Evolutionary conservation across 2,797 vertebrate genomes (phyloP).

Genomic region (Adrianichthys oophorus): DNA sequence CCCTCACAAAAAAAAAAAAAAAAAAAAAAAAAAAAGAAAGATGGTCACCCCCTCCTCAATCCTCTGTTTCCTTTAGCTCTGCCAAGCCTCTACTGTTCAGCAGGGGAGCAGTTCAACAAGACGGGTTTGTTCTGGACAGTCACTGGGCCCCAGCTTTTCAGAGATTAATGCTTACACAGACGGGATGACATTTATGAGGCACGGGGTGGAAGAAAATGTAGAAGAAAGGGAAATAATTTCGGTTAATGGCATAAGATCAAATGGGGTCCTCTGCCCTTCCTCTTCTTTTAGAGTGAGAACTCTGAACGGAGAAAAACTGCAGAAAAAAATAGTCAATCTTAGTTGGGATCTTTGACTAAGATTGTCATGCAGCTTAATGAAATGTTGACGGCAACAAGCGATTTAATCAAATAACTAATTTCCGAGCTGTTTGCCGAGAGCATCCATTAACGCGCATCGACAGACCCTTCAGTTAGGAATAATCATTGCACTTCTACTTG

Average conservation of each 20-base stretch:
- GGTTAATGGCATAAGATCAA: conserved; percentile 48
- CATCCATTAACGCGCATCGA: conserved; percentile 51
- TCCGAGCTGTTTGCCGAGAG: conserved; percentile 41
- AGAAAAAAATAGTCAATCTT: conserved; percentile 12
- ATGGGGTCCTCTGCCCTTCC: conserved; percentile 30
- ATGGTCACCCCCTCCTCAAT: conserved; percentile 35
- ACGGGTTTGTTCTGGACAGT: conserved; percentile 74
- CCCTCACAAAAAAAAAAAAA: conserved; percentile 28
- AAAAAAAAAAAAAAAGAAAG: conserved; percentile 46
- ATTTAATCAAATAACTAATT: conserved; percentile 64
- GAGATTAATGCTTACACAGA: conserved; percentile 74
- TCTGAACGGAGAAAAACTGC: conserved; percentile 1
- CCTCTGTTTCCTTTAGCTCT: conserved; percentile 65
- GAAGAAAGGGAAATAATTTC: conserved; percentile 41
- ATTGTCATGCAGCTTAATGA: conserved; percentile 33
- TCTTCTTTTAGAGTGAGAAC: too few species aligned
- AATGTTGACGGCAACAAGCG: conserved; percentile 23
- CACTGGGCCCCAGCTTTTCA: conserved; percentile 61
- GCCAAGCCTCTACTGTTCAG: conserved; percentile 73
- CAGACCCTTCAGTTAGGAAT: conserved; percentile 35
- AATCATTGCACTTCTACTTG: conserved; percentile 21
- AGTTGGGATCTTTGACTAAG: not conserved
- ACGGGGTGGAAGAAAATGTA: conserved; percentile 42
- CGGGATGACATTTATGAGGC: conserved; percentile 78
- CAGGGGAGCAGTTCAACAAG: conserved; percentile 71